Evolutionary conservation across 2,888 invertebrate genomes (phyloP), one percentile per base, ranked within the genome.

Genomic region (Sepioteuthis lessoniana): DNA sequence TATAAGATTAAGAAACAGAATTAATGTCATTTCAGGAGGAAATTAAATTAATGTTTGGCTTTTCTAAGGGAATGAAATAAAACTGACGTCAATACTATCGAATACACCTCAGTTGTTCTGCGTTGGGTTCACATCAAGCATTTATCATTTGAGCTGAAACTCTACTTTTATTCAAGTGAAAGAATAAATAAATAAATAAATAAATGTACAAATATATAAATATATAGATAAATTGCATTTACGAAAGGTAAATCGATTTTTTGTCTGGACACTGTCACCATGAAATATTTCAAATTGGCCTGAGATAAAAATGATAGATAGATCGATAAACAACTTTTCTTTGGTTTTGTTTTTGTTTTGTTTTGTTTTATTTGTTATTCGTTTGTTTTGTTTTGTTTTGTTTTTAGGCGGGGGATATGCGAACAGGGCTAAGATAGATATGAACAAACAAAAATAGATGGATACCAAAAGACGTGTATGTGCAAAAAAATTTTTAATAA

Each of bases 11-110:
- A n/a, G 76, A 76, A 35, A 76, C 16, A n/a, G 76, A 76, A 76
- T 76, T 76, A 76, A 76, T 76, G 76, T 76, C 76, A 76, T 76
- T 76, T 76, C 76, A 76, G 16, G 76, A 19, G 76, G n/a, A 76
- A 76, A 76, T 76, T 76, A 76, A 76, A 76, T 76, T 76, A 76
- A 76, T 76, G 76, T 76, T 76, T 76, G 76, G n/a, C 76, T 76
- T 76, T 76, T 76, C 76, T 2, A 16, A 76, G 76, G n/a, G 16
- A 76, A 76, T 35, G 76, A 76, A 76, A 76, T 76, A 76, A 76
- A 76, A 35, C n/a, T 76, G 76, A 76, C 76, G 76, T 76, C 76
- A n/a, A n/a, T 76, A 76, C n/a, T n/a, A 35, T 76, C 76, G 76
- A 35, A 76, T n/a, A 35, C n/a, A 76, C n/a, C 76, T 16, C 10